Base-by-base conservation (phyloP, 2,888 invertebrate genomes). In the Apomyelois bistriatella region DNA sequence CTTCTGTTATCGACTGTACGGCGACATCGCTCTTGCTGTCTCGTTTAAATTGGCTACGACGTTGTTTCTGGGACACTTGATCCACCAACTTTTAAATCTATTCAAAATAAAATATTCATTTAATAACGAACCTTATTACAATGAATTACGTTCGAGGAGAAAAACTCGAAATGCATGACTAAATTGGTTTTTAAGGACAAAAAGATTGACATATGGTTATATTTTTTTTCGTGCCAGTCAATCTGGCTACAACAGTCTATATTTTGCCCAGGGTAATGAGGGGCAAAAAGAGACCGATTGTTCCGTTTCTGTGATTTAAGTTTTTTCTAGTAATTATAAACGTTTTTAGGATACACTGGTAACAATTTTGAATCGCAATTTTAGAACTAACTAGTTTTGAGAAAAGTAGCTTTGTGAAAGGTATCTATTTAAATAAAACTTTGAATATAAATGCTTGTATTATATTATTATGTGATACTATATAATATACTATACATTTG, bases 1-100 rank as follows among this genome's bases (percentile, higher is more conserved):
- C 43, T 52, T 43, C 36, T 52, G 36, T 10, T 52, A 17, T 35
- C 43, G 43, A 22, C 35, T 36, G 52, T 58, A 59, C 59, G 61
- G 63, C 62, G 64, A 66, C 69, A 66, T 66, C 63, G 59, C 65
- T 67, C 68, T 65, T 66, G 53, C 71, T 68, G 79, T 79, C 68
- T 67, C 68, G 73, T 76, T 82, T 78, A 84, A 85, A 87, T 86
- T 85, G 81, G 71, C 78, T 78, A 73, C 60, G 76, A 79, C 80
- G 70, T 72, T 72, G 60, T 60, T 64, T 59, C 69, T 61, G 64
- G 67, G 74, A 72, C 78, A 66, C 60, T 63, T 65, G 68, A 67
- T 62, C 65, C 63, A 63, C 58, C 54, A 62, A 58, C 52, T 58
- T 62, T 54, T n/a, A 42, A 32, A 10, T 36, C 2, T 16, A 37